Conservation (phyloP, 2,888 invertebrate species). For the Geophilus truncorum region DNA sequence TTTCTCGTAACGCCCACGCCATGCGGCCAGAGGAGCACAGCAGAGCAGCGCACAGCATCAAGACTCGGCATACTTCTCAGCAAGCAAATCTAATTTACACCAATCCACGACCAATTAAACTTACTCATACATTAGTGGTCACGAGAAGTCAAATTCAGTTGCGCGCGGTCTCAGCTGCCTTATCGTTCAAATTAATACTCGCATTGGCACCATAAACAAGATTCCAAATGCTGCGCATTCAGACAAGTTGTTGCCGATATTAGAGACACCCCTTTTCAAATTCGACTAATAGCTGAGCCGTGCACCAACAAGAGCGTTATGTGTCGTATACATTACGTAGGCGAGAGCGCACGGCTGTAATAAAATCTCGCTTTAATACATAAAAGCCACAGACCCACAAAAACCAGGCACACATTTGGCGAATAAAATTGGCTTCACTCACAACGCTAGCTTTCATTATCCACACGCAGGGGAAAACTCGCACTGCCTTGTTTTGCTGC, state of each 20-base stretch:
- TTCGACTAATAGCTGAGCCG: conserved; percentile 13
- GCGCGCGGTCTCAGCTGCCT: conserved; percentile 2
- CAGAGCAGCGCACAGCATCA: not conserved
- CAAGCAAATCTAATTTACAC: conserved; percentile 19
- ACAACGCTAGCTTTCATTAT: conserved; percentile 27
- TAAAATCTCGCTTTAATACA: conserved; percentile 27
- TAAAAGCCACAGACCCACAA: conserved; percentile 27
- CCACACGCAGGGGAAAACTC: conserved; percentile 4
- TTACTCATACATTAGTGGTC: conserved; percentile 27
- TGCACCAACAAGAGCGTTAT: conserved; percentile 23
- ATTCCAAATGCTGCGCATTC: conserved; percentile 3
- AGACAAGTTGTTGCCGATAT: conserved; percentile 27
- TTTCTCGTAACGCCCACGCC: not conserved
- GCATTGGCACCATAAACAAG: conserved; percentile 27
- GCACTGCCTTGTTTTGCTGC: conserved; percentile 1
- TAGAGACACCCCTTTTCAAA: conserved; percentile 25
- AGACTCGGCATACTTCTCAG: not conserved
- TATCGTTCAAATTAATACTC: conserved; percentile 27
- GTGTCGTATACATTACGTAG: conserved; percentile 25
- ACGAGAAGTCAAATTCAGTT: not conserved
- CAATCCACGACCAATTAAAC: conserved; percentile 25
- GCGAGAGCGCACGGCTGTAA: conserved; percentile 24
- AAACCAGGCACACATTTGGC: conserved; percentile 17
- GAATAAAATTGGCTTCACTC: conserved; percentile 27
- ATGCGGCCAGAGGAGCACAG: not conserved